Evolutionary conservation across 64 coral and sea anemone genomes (phyloP).

Genomic region (Montipora cactus): DNA sequence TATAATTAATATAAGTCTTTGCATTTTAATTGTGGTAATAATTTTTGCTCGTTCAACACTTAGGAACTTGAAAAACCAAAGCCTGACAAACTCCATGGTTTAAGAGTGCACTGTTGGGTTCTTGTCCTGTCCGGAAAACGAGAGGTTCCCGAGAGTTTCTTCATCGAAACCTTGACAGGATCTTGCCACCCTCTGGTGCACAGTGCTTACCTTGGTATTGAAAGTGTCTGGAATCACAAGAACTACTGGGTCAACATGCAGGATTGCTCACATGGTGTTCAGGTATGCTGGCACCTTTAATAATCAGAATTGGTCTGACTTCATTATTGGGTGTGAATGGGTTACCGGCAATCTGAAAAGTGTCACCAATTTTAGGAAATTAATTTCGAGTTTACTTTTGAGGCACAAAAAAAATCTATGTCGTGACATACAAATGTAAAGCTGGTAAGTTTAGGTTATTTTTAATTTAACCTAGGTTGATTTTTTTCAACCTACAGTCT

Average conservation of each 20-base stretch:
- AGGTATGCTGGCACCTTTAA: conserved; percentile 22
- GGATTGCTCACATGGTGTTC: conserved; percentile 95
- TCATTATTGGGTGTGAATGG: too few relatives aligned
- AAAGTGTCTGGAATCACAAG: conserved; percentile 99
- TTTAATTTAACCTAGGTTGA: too few relatives aligned
- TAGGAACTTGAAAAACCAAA: conserved; percentile 98
- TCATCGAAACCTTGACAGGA: conserved; percentile 93
- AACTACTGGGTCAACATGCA: conserved; percentile 99
- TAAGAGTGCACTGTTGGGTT: conserved; percentile 97
- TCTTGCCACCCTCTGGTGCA: conserved; percentile 76
- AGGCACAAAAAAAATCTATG: too few relatives aligned
- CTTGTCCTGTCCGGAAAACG: conserved; percentile 95
- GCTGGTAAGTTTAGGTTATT: too few relatives aligned
- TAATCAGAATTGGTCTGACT: too few relatives aligned
- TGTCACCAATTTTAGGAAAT: too few relatives aligned
- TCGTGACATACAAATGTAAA: too few relatives aligned
- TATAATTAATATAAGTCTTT: too few relatives aligned
- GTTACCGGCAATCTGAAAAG: too few relatives aligned
- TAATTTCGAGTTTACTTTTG: too few relatives aligned
- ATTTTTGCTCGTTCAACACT: background rate
- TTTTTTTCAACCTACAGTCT: too few relatives aligned
- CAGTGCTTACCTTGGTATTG: conserved; percentile 91
- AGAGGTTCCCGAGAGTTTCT: conserved; percentile 98
- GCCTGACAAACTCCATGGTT: conserved; percentile 95
- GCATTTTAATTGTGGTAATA: background rate